Base-by-base conservation (phyloP, 2,113 vertebrate species). In the Ammodytes marinus region DNA sequence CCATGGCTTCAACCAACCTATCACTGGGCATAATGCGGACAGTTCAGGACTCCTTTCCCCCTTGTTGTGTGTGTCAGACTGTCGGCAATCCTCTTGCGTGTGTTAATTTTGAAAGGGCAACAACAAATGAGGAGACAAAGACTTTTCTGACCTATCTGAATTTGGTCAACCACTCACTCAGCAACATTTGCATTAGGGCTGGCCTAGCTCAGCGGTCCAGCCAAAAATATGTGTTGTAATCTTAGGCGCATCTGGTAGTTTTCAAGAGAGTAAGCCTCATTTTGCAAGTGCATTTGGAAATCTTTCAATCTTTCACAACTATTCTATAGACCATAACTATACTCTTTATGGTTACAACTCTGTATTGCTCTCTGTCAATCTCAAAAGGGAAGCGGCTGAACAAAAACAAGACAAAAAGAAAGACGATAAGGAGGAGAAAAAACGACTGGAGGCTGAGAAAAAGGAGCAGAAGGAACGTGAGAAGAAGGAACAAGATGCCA, bases 401-500 rank as follows among this genome's bases (percentile, higher is more conserved):
- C 95, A 93, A 91, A 93, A 93, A 65, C 92, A 94, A 83, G 96
- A 96, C 0, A 97, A 95, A 73, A 96, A 94, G 35, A 97, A 97
- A 71, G 95, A 96, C 1, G 95, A 96, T 8, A 98, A 96, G 71
- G 95, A 96, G 53, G 95, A 95, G 69, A 98, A 95, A 82, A 96
- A 91, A 91, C 92, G 90, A 76, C 74, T 92, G 58, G 96, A 96
- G 40, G 92, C 94, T 60, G 96, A 97, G 61, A 97, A 95, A 87
- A 99, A 96, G 77, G 96, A 97, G 77, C 97, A 97, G 82, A 99
- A 95, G 80, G 97, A 97, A 59, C 96, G 96, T 67, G 97, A 99
- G 82, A 99, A 96, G 90, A 98, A 97, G 91, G 97, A 99, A 50
- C 95, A 96, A 50, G 97, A 99, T 15, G 89, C 96, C 65, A 96